Base-by-base conservation (phyloP, 2,797 vertebrate species). In the Silurus aristotelis region DNA sequence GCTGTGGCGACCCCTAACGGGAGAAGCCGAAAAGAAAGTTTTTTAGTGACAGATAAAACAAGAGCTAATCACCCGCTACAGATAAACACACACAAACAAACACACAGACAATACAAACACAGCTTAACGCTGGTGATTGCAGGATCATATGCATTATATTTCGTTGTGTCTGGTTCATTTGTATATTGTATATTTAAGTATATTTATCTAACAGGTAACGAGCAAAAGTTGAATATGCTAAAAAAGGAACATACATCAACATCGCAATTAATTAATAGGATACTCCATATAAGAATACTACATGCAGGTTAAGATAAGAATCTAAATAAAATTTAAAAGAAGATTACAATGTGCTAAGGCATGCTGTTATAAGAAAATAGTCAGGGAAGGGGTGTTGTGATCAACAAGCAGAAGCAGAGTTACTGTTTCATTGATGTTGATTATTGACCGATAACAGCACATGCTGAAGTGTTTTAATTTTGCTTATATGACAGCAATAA, bases 41-140 rank as follows among this genome's bases (percentile, higher is more conserved):
- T n/a, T n/a, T 77, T 83, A 82, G 72, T 67, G 52, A 22, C n/a
- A 31, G 60, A 75, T 61, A 70, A 86, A 68, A 46, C 85, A n/a
- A 61, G 27, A 82, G 27, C 63, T 17, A 6, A n/a, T 77, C 6
- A 3, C 9, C 71, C 2, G 5, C 8, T 46, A 22, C 25, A 67
- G 68, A 55, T 78, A 58, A 25, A 75, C 70, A 48, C 17, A 58
- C 19, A 56, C 13, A 72, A 20, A 78, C 22, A 78, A 22, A 43
- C 67, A 60, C n/a, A 66, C 38, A 58, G 52, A 19, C 14, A 25
- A 66, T 19, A 75, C 38, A 75, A 52, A 75, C 67, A 38, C 55
- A 38, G 14, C 13, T 60, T 60, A 70, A 7, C 3, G 12, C 20
- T 10, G 25, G 7, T 19, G 55, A 46, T 17, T 20, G 12, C 52